phyloP scores from a whole-genome alignment of 2,113 vertebrate genomes.

The Tragelaphus imberbis region DNA sequence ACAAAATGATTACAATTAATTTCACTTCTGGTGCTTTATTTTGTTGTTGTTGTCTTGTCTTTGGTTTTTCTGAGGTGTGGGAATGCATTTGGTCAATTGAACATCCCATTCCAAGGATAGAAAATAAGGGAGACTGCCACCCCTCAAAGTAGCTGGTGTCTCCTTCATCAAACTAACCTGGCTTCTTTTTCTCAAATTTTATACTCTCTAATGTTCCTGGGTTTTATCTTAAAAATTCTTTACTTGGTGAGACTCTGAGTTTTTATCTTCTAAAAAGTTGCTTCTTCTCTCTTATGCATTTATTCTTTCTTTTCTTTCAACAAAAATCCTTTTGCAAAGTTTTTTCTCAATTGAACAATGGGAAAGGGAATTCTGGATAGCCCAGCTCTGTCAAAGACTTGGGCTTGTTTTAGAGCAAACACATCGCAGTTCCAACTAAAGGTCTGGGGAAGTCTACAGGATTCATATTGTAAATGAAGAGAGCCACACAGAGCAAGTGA shows the following conservation, averaged over 20 bases:
- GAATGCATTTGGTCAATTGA: not conserved
- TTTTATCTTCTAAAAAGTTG: not conserved
- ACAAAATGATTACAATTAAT: not conserved
- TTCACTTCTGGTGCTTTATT: not conserved
- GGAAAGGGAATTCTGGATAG: not conserved
- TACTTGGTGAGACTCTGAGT: not conserved
- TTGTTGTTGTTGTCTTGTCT: not conserved
- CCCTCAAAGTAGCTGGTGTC: accelerated
- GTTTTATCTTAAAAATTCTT: not conserved
- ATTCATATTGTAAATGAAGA: not conserved
- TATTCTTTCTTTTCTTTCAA: not conserved
- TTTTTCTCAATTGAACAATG: not conserved
- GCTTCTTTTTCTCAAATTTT: not conserved
- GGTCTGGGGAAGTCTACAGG: not conserved
- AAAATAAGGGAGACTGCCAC: not conserved
- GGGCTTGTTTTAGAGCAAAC: not conserved
- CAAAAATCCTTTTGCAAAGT: not conserved
- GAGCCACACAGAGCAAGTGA: not conserved
- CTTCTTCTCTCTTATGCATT: not conserved
- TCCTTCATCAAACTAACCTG: not conserved
- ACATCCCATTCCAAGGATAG: not conserved
- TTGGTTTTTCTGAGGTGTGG: not conserved
- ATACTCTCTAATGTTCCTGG: not conserved
- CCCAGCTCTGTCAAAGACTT: not conserved
- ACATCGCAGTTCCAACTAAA: not conserved